These are phyloP conservation scores for Tupaia tana DNA, from an alignment of 2,113 vertebrate species.

Conservation along the genomic window DNA sequence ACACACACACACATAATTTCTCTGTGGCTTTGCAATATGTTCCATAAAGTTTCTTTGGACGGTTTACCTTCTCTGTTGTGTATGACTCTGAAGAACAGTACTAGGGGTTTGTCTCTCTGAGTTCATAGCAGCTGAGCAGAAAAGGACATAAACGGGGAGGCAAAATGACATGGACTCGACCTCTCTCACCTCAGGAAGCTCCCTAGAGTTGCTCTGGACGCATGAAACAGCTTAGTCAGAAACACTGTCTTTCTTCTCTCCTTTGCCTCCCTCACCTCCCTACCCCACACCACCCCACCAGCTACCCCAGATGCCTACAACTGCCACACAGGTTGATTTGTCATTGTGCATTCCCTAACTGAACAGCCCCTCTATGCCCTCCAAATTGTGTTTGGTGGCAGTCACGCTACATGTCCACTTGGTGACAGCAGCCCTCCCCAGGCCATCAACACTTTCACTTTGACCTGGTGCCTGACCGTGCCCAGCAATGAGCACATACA, in stretches of 20 bases:
- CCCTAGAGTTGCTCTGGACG: slow-evolving; percentile 7
- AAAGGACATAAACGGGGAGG: background rate
- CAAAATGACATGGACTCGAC: background rate
- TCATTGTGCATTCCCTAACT: background rate
- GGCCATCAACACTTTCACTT: background rate
- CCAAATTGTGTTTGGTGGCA: background rate
- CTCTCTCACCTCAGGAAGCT: slow-evolving; percentile 3
- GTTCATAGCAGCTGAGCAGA: background rate
- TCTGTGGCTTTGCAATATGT: slow-evolving; percentile 25
- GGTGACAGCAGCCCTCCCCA: background rate
- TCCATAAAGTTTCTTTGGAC: slow-evolving; percentile 17
- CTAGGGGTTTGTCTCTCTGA: background rate
- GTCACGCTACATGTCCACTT: background rate
- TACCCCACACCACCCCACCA: rapidly evolving
- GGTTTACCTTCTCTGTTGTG: slow-evolving; percentile 30
- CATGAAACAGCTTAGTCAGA: slow-evolving; percentile 23
- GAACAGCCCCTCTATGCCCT: background rate
- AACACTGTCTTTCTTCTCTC: background rate
- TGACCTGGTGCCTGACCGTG: background rate
- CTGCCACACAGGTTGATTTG: background rate
- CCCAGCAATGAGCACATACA: background rate
- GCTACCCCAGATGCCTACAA: background rate
- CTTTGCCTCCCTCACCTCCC: background rate
- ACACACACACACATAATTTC: background rate
- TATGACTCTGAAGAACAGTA: slow-evolving; percentile 43